Conservation (phyloP, 1,140 invertebrate species). For the Glossosoma conforme region DNA sequence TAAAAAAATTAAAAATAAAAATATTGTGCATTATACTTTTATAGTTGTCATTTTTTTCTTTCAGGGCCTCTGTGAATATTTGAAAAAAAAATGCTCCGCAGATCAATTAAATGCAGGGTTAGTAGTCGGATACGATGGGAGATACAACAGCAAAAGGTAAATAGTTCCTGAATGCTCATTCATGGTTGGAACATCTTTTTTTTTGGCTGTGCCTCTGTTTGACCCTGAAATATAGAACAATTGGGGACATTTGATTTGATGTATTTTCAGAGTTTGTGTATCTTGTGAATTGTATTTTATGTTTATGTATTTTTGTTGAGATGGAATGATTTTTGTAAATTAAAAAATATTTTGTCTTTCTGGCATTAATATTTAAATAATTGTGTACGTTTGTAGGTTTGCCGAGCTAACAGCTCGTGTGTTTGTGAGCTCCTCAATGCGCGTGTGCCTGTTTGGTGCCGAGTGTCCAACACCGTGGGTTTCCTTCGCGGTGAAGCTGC, state of each 20-base stretch:
- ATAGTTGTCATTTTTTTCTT: conserved; percentile 24
- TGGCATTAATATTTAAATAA: too few relatives aligned
- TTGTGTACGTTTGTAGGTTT: conserved; percentile 65
- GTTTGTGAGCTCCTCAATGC: conserved; percentile 71
- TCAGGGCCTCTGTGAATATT: conserved; percentile 76
- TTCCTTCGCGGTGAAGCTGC: conserved; percentile 71
- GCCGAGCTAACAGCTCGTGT: conserved; percentile 84
- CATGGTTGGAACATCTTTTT: too few relatives aligned
- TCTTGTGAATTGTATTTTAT: too few relatives aligned
- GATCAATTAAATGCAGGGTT: conserved; percentile 61
- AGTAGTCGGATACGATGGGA: conserved; percentile 91
- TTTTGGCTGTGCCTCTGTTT: too few relatives aligned
- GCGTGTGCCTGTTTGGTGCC: conserved; percentile 77
- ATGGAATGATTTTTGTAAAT: too few relatives aligned
- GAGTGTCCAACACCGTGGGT: conserved; percentile 92
- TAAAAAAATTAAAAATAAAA: conserved; percentile 5
- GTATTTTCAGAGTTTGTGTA: not conserved
- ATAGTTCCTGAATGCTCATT: too few relatives aligned
- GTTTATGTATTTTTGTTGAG: too few relatives aligned
- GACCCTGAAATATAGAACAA: too few relatives aligned
- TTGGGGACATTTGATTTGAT: too few relatives aligned
- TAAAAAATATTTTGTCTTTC: too few relatives aligned
- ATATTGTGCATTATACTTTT: not conserved
- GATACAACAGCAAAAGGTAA: conserved; percentile 87
- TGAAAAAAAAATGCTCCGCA: conserved; percentile 55